These are phyloP conservation scores for Platyura marginata DNA, from an alignment of 1,140 invertebrate species.

Conservation along the genomic window DNA sequence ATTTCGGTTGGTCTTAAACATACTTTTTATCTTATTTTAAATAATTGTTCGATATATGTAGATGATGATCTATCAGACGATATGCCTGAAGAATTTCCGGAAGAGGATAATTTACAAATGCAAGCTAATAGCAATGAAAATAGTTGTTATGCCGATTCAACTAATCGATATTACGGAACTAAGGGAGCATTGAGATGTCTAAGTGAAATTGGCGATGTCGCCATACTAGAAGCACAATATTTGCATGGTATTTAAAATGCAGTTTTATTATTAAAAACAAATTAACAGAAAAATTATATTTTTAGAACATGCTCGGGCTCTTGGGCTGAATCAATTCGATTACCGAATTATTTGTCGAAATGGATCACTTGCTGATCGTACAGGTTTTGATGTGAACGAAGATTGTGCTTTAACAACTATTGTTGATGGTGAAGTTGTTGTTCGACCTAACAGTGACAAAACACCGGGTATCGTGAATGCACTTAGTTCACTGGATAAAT, in stretches of 20 bases:
- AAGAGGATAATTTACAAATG: too few species aligned
- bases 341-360: constrained; percentile 35
- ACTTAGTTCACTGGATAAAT: constrained; percentile 30
- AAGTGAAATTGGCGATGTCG: constrained; percentile 30
- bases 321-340: constrained; percentile 11
- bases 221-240: constrained; percentile 33
- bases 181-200: constrained; percentile 38
- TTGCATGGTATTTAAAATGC: constrained; percentile 20
- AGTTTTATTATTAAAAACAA: constrained; percentile 1
- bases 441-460: constrained; percentile 17
- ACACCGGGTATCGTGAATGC: constrained; percentile 19
- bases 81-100: too few species aligned
- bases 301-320: constrained; percentile 13
- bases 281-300: background rate
- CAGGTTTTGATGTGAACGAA: constrained; percentile 31
- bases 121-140: background rate
- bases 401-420: constrained; percentile 33
- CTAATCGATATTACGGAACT: constrained; percentile 43
- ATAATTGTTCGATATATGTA: too few species aligned
- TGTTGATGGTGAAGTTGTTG: constrained; percentile 26
- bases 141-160: constrained; percentile 22
- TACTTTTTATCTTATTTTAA: too few species aligned
- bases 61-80: too few species aligned
- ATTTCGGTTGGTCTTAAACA: too few species aligned
- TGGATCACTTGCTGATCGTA: constrained; percentile 27